Percentiles rank a stretch among this genome's conserved stretches.
phyloP scores from a whole-genome alignment of 2,113 vertebrate genomes.

The Dipodomys merriami region DNA sequence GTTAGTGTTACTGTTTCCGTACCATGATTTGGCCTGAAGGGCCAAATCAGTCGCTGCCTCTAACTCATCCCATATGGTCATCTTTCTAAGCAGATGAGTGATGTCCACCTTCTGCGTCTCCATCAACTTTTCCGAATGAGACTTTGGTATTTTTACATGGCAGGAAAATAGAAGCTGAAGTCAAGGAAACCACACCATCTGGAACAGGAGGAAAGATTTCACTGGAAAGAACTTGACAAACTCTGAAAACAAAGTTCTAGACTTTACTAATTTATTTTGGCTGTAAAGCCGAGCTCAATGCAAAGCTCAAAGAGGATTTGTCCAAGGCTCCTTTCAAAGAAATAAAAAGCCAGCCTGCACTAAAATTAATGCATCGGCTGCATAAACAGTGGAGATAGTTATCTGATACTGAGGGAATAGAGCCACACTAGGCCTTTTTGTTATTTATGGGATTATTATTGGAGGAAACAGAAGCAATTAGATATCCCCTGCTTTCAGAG shows the following conservation, averaged over 20 bases:
- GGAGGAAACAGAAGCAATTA: constrained; percentile 81
- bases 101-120: background rate
- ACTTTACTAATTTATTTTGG: constrained; percentile 88
- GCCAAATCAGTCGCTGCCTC: background rate
- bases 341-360: constrained; percentile 78
- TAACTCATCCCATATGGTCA: constrained; percentile 15
- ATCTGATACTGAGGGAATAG: constrained; percentile 74
- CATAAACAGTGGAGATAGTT: constrained; percentile 75
- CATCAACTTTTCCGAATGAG: constrained; percentile 66
- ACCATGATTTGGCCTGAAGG: background rate
- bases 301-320: constrained; percentile 85
- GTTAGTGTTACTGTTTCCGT: background rate
- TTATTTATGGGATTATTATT: constrained; percentile 80
- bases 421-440: constrained; percentile 74
- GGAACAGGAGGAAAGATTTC: constrained; percentile 88
- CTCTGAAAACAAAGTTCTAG: constrained; percentile 89
- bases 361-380: constrained; percentile 81
- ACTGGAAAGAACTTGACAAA: constrained; percentile 89
- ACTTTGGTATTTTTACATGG: constrained; percentile 76
- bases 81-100: background rate
- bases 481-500: constrained; percentile 70
- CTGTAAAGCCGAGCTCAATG: constrained; percentile 85
- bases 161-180: constrained; percentile 84
- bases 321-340: constrained; percentile 79
- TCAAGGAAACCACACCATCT: constrained; percentile 89